These are phyloP conservation scores for Leistus spinibarbis DNA, from an alignment of 2,888 invertebrate species.

Conservation along the genomic window DNA sequence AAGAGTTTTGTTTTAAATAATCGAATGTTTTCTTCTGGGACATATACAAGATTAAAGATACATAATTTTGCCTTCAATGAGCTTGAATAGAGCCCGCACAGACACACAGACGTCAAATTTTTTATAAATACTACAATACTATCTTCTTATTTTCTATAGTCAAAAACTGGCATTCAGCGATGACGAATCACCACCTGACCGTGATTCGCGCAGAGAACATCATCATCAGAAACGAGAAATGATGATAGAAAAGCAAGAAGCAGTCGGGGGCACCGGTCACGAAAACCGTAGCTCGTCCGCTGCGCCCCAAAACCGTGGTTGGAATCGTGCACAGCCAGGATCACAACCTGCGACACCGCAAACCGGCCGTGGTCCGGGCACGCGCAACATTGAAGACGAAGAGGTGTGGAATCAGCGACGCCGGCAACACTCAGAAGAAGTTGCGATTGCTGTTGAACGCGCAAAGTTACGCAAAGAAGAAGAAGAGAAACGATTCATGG, in stretches of 20 bases:
- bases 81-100: too few relatives aligned
- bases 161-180: slow-evolving; percentile 94
- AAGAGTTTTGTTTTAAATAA: too few relatives aligned
- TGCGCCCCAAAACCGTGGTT: slow-evolving; percentile 36
- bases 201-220: slow-evolving; percentile 44
- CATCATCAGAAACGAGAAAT: slow-evolving; percentile 49
- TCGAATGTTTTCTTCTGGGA: too few relatives aligned
- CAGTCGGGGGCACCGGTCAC: slow-evolving; percentile 45
- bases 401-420: slow-evolving; percentile 73
- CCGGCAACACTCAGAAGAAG: slow-evolving; percentile 71
- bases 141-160: slow-evolving; percentile 58
- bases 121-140: not conserved
- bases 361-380: slow-evolving; percentile 27
- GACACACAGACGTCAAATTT: too few relatives aligned
- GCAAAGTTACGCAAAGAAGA: slow-evolving; percentile 87
- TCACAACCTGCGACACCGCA: slow-evolving; percentile 44
- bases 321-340: slow-evolving; percentile 46
- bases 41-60: too few relatives aligned
- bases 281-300: slow-evolving; percentile 41
- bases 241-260: slow-evolving; percentile 41
- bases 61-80: slow-evolving; percentile 16
- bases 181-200: slow-evolving; percentile 70
- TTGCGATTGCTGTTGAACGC: slow-evolving; percentile 80
- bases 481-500: slow-evolving; percentile 79
- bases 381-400: slow-evolving; percentile 58